Evolutionary conservation across 2,113 vertebrate genomes (phyloP).

Genomic region (Climacteris rufus): DNA sequence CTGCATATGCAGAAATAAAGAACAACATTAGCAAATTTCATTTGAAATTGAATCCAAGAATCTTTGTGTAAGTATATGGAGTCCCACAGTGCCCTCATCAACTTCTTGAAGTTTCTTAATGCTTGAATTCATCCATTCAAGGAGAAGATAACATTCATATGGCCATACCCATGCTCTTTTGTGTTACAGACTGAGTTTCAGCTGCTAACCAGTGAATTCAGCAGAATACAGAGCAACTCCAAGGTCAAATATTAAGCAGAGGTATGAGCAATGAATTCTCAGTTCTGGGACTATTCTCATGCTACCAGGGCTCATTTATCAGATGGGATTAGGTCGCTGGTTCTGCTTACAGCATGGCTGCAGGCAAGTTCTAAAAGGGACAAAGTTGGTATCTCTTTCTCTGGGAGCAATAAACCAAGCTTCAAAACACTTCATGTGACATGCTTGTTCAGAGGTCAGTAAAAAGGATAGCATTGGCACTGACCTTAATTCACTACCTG

Average conservation of each 20-base stretch:
- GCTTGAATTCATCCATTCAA: background rate
- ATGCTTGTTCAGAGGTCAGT: background rate
- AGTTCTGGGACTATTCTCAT: background rate
- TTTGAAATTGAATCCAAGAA: background rate
- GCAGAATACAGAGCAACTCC: background rate
- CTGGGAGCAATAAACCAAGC: background rate
- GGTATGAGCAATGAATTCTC: background rate
- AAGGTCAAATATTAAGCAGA: background rate
- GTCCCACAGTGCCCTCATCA: background rate
- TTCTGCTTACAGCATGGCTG: background rate
- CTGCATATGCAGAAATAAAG: constrained; percentile 42
- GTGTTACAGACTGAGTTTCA: background rate
- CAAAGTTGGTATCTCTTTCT: background rate
- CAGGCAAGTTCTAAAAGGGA: background rate
- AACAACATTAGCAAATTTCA: background rate
- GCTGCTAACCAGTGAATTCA: background rate
- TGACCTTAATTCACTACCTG: background rate
- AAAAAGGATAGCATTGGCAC: background rate
- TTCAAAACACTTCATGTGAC: background rate
- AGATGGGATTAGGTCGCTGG: background rate
- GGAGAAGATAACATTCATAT: background rate
- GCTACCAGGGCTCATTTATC: background rate
- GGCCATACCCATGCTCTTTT: background rate
- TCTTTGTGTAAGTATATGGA: background rate
- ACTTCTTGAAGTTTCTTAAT: background rate